phyloP scores from a whole-genome alignment of 2,888 invertebrate genomes.

The Hirtodrosophila cameraria region DNA sequence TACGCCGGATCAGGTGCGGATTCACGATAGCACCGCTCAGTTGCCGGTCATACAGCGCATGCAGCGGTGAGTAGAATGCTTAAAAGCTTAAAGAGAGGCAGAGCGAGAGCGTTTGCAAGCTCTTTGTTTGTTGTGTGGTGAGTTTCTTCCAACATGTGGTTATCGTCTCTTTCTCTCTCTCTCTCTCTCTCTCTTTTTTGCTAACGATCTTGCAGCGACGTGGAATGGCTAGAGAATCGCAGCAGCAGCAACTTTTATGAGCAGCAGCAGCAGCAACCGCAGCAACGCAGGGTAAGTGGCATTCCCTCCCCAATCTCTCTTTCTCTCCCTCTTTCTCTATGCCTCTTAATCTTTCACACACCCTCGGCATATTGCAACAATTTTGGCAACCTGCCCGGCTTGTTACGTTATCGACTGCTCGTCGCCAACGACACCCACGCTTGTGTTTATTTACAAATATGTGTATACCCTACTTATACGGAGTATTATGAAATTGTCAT shows the following conservation, averaged over 20 bases:
- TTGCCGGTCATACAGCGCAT: constrained; percentile 88
- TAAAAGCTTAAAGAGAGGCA: constrained; percentile 21
- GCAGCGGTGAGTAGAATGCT: constrained; percentile 85
- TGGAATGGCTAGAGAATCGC: constrained; percentile 69
- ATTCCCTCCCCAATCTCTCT: neutral
- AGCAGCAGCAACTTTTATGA: constrained; percentile 66
- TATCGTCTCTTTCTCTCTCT: constrained; percentile 26
- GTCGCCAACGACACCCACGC: constrained; percentile 63
- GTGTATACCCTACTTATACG: constrained; percentile 20
- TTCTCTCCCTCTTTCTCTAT: constrained; percentile 5
- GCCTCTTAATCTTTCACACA: constrained; percentile 24
- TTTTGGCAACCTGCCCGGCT: constrained; percentile 71
- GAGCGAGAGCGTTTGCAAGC: constrained; percentile 18
- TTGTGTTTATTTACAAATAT: constrained; percentile 63
- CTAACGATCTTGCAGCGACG: constrained; percentile 62
- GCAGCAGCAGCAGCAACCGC: constrained; percentile 61
- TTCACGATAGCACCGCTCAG: constrained; percentile 91
- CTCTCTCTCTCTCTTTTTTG: constrained; percentile 18
- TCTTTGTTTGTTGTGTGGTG: constrained; percentile 61
- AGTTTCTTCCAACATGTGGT: constrained; percentile 69
- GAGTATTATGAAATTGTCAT: neutral
- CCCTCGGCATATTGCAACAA: constrained; percentile 61
- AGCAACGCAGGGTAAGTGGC: constrained; percentile 64
- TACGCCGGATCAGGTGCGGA: constrained; percentile 90
- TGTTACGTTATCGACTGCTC: constrained; percentile 64